phyloP scores from a whole-genome alignment of 2,888 invertebrate species.

The Rugalucina vietnamica region DNA sequence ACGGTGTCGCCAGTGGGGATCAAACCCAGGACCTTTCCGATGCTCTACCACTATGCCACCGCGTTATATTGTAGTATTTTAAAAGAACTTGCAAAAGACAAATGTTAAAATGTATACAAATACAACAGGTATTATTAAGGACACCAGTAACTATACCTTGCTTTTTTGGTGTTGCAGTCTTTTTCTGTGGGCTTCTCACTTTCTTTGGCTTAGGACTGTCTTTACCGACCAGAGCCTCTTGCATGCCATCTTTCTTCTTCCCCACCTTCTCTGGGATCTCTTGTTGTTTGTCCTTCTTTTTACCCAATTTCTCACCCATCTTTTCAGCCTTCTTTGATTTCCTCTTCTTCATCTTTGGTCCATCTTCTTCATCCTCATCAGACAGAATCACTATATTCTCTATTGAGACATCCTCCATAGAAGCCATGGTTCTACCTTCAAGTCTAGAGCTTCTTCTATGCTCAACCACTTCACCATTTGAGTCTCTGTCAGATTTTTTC shows the following conservation, averaged over 20 bases:
- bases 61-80: no score
- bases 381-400: conserved; percentile 58
- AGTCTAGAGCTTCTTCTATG: conserved; percentile 48
- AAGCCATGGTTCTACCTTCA: conserved; percentile 37
- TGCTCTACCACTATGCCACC: no score
- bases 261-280: background rate
- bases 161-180: conserved; percentile 4
- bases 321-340: conserved; percentile 16
- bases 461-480: background rate
- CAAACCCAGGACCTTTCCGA: no score
- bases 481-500: conserved; percentile 14
- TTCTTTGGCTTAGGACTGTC: background rate
- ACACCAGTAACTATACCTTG: no score
- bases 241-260: conserved; percentile 26
- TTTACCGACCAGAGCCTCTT: background rate
- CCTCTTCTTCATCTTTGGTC: conserved; percentile 21
- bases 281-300: background rate
- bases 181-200: background rate
- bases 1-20: no score
- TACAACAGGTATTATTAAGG: no score
- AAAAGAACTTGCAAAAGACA: no score
- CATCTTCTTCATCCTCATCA: conserved; percentile 43
- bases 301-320: background rate
- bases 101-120: no score
- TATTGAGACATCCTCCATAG: conserved; percentile 58